Evolutionary conservation across 2,888 invertebrate genomes (phyloP).

Genomic region (Tenthredo amoena): DNA sequence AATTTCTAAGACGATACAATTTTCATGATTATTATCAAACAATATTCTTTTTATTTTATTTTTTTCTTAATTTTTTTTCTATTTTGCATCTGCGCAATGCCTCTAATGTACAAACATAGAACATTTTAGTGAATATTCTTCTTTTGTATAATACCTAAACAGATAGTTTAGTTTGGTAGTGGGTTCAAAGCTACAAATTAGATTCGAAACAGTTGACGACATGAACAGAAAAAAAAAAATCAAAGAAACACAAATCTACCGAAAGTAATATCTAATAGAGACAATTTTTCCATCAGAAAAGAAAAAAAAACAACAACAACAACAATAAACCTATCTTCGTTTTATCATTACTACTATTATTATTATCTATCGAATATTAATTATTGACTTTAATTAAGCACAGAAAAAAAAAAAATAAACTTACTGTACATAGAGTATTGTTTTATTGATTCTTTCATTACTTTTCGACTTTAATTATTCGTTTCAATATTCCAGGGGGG

Average conservation of each 20-base stretch:
- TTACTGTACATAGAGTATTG: slow-evolving; percentile 75
- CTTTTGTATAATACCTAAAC: background rate
- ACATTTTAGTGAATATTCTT: background rate
- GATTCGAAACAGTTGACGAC: background rate
- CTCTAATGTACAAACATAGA: slow-evolving; percentile 28
- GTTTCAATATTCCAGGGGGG: slow-evolving; percentile 11
- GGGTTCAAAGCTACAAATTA: slow-evolving; percentile 7
- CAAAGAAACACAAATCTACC: background rate
- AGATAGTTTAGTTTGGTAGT: slow-evolving; percentile 23
- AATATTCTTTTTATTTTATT: background rate
- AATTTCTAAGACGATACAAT: background rate
- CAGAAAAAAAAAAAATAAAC: slow-evolving; percentile 71
- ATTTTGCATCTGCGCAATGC: slow-evolving; percentile 28
- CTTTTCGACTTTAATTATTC: slow-evolving; percentile 55
- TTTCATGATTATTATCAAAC: background rate
- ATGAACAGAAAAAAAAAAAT: background rate
- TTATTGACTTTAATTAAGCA: slow-evolving; percentile 62
- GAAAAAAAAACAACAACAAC: background rate
- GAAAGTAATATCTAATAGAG: background rate
- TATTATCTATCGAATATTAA: slow-evolving; percentile 55
- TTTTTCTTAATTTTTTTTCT: background rate
- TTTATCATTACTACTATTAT: slow-evolving; percentile 67
- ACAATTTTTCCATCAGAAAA: background rate
- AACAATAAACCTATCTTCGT: slow-evolving; percentile 58
- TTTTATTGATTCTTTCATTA: slow-evolving; percentile 72